Conservation (phyloP, 1,140 invertebrate genomes). For the Apis cerana region DNA sequence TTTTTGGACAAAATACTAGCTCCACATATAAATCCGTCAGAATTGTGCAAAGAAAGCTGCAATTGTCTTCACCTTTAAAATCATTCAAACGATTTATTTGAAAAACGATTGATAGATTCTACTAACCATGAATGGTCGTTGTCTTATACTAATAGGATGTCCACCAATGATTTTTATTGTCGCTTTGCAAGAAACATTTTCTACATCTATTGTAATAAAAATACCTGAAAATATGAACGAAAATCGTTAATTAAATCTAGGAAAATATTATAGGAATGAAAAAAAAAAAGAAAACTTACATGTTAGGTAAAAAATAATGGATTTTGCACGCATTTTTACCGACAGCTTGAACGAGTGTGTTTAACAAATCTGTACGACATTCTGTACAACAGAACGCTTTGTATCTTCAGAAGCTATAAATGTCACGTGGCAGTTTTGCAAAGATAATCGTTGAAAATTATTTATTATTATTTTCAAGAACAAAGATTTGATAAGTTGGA, state of each 20-base stretch:
- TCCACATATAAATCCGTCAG: slow-evolving; percentile 52
- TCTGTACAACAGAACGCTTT: neutral
- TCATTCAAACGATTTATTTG: neutral
- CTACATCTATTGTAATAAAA: neutral
- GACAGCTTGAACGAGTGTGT: neutral
- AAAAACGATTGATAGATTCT: neutral
- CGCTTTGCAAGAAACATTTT: neutral
- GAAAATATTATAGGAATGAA: neutral
- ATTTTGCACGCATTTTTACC: slow-evolving; percentile 44
- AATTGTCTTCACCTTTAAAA: neutral
- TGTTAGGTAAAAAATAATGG: slow-evolving; percentile 43
- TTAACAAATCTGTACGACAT: slow-evolving; percentile 20
- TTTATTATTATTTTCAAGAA: slow-evolving; percentile 8
- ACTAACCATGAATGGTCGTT: slow-evolving; percentile 64
- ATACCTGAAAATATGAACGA: slow-evolving; percentile 11
- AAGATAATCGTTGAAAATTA: slow-evolving; percentile 8
- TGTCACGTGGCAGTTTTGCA: neutral
- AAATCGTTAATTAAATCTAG: neutral
- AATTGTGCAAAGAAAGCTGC: slow-evolving; percentile 50
- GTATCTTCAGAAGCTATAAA: slow-evolving; percentile 18
- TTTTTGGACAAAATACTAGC: slow-evolving; percentile 59
- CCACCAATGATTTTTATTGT: slow-evolving; percentile 62
- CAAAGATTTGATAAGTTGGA: neutral
- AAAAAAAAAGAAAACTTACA: slow-evolving; percentile 32
- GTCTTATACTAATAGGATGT: slow-evolving; percentile 39